These are phyloP conservation scores for Phortica okadai DNA, from an alignment of 2,888 invertebrate species.

Conservation along the genomic window DNA sequence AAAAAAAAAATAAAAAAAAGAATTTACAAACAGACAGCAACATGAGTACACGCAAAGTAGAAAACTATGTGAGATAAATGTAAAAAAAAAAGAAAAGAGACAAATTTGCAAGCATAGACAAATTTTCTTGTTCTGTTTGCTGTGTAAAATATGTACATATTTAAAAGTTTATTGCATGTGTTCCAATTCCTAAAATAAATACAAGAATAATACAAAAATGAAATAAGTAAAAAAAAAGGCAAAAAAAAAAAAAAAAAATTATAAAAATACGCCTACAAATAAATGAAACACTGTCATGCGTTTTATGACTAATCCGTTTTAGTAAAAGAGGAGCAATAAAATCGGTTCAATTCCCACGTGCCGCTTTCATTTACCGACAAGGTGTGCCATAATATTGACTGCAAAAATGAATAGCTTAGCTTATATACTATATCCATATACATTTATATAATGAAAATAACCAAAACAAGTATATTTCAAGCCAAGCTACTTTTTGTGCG, in stretches of 20 bases:
- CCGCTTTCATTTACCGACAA: too few species aligned
- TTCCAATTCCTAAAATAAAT: conserved; percentile 17
- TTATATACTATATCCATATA: background rate
- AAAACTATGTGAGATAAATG: background rate
- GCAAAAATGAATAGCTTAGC: too few species aligned
- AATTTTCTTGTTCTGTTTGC: too few species aligned
- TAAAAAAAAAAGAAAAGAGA: background rate
- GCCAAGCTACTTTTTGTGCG: background rate
- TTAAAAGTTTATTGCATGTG: conserved; percentile 21
- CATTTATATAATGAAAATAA: background rate
- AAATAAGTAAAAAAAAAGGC: background rate
- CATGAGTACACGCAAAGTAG: background rate
- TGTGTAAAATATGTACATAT: too few species aligned
- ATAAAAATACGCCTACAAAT: background rate
- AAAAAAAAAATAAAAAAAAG: background rate
- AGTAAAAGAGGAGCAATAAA: background rate
- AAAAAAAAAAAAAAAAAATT: background rate
- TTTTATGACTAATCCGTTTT: background rate
- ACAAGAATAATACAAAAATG: background rate
- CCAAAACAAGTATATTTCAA: background rate
- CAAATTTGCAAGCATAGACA: too few species aligned
- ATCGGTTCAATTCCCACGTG: too few species aligned
- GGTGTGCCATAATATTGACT: too few species aligned
- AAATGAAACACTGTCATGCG: background rate
- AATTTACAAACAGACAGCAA: background rate